These are phyloP conservation scores for Drosophila kuntzei DNA, from an alignment of 2,888 invertebrate genomes.

Conservation along the genomic window DNA sequence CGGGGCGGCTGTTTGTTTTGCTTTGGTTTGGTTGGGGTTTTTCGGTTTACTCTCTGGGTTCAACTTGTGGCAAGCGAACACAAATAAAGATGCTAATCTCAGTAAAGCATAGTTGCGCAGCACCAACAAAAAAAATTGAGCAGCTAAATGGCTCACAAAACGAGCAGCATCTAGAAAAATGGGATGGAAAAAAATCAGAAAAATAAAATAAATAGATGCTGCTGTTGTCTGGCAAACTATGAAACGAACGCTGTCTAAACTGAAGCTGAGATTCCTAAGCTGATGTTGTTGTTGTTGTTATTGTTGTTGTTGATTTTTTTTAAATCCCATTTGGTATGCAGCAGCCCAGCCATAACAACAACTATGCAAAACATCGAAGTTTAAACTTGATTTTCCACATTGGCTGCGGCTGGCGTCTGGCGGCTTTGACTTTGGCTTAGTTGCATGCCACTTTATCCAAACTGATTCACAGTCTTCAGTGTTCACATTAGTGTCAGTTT, in stretches of 20 bases:
- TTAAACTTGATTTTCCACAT: constrained; percentile 71
- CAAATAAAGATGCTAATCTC: constrained; percentile 81
- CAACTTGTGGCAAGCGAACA: constrained; percentile 76
- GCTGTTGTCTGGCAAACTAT: constrained; percentile 56
- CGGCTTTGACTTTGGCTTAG: constrained; percentile 43
- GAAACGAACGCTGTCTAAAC: constrained; percentile 37
- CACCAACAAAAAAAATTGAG: constrained; percentile 52
- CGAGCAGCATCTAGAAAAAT: constrained; percentile 14
- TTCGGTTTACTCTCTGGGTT: constrained; percentile 41
- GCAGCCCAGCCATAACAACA: constrained; percentile 34
- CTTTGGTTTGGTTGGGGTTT: constrained; percentile 26
- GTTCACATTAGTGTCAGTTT: constrained; percentile 66
- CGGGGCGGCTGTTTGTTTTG: constrained; percentile 29
- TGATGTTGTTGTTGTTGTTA: constrained; percentile 31
- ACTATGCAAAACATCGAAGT: constrained; percentile 66
- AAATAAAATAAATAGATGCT: constrained; percentile 50
- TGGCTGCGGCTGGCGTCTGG: constrained; percentile 34
- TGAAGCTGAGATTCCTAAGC: constrained; percentile 58
- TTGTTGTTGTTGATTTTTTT: constrained; percentile 23
- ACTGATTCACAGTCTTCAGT: constrained; percentile 30
- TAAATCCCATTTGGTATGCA: constrained; percentile 68
- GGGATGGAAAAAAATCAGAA: constrained; percentile 28
- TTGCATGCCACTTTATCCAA: constrained; percentile 50
- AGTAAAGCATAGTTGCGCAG: constrained; percentile 63
- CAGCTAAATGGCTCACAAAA: constrained; percentile 63